Evolutionary conservation across 2,888 invertebrate species (phyloP), one percentile per base, ranked within the genome.

Genomic region (Drosophila paramelanica): DNA sequence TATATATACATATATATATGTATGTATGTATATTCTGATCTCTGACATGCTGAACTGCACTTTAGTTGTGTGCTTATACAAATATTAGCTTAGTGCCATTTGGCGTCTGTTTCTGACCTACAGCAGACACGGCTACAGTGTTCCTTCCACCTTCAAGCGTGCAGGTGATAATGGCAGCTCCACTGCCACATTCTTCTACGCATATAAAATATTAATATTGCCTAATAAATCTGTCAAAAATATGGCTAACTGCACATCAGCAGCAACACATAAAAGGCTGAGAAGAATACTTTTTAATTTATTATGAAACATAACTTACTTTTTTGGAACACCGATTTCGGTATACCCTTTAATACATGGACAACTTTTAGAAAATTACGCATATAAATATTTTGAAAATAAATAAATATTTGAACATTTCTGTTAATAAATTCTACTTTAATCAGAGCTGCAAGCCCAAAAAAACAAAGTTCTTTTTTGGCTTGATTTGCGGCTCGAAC

Each of bases 211-310:
- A 88, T 81, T 81, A 74, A 84, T 82, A 87, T 87, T 84, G 52
- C 82, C 82, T 74, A 88, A 88, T 88, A 89, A 89, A 88, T 86
- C 88, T 88, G 89, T 88, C 87, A 81, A 74, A 88, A 88, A 76
- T 87, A 84, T 84, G 79, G 67, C 61, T 75, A 81, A 75, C 68
- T 77, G 67, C 68, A 65, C 61, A 72, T 75, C 84, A 80, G 47
- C 70, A 66, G 68, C 56, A 60, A 68, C 49, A 64, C 56, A 52
- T 43, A 50, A 52, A 68, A 61, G 57, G 39, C 67, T 71, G 69
- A 57, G 58, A 61, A 70, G 57, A 61, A 66, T 27, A 59, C 36
- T 49, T 75, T 33, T 59, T 25, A 42, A 67, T 36, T 64, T 52
- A 17, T 42, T 20, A 50, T 20, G 36, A 51, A 50, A 13, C n/a